Evolutionary conservation across 1,140 invertebrate genomes (phyloP).

Genomic region (Oppia nitens): DNA sequence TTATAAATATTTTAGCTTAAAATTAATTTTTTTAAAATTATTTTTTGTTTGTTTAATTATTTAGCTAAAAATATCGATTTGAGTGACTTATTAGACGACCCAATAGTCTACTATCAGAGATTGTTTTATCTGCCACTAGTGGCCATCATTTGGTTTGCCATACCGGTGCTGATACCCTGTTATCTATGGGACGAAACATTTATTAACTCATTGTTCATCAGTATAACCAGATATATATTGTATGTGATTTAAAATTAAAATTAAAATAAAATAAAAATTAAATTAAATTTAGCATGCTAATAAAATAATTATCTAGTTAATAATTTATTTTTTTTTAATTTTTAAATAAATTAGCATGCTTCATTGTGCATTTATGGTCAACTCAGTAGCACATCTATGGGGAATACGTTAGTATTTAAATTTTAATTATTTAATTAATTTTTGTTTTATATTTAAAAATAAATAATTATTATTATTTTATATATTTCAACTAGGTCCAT

Average conservation of each 20-base stretch:
- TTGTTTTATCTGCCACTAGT: slow-evolving; percentile 1
- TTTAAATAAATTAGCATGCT: too few relatives aligned
- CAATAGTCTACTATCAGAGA: slow-evolving; percentile 10
- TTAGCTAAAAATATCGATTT: slow-evolving; percentile 6
- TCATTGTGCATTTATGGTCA: background rate
- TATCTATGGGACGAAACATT: slow-evolving; percentile 7
- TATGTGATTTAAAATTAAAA: too few relatives aligned
- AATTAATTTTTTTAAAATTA: too few relatives aligned
- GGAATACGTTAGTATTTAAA: background rate
- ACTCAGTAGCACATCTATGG: background rate
- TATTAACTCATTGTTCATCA: background rate
- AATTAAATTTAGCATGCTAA: too few relatives aligned
- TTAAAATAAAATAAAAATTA: too few relatives aligned
- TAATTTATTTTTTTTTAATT: too few relatives aligned
- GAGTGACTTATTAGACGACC: slow-evolving; percentile 1
- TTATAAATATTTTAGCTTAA: too few relatives aligned
- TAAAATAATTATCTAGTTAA: too few relatives aligned
- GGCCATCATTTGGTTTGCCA: background rate
- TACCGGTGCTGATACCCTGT: background rate
- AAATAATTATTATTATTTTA: too few relatives aligned
- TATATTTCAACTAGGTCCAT: slow-evolving; percentile 73
- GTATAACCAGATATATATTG: background rate
- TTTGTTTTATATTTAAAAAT: too few relatives aligned
- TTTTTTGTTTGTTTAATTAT: too few relatives aligned
- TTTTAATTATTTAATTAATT: too few relatives aligned